A percentile compares a stretch with the other conserved stretches of the same genome.
These are phyloP conservation scores for Baryphthengus martii DNA, from an alignment of 2,113 vertebrate species.

Conservation along the genomic window DNA sequence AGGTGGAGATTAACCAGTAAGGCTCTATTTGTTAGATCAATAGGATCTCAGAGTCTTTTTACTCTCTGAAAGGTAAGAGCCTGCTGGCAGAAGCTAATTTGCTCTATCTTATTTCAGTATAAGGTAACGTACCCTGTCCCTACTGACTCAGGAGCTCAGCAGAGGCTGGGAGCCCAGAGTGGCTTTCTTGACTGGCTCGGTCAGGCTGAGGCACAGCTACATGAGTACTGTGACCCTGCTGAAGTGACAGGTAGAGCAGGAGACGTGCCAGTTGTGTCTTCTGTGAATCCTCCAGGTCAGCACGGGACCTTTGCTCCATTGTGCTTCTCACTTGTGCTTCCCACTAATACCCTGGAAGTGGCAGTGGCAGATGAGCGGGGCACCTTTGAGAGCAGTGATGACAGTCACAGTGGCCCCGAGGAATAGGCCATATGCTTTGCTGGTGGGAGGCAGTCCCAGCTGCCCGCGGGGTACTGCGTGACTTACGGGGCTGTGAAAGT, in stretches of 20 bases:
- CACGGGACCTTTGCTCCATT: not conserved
- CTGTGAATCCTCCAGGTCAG: not conserved
- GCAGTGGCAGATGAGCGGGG: not conserved
- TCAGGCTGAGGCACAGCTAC: not conserved
- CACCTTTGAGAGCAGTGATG: not conserved
- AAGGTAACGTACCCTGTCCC: not conserved
- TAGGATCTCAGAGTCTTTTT: not conserved
- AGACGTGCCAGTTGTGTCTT: rapidly evolving
- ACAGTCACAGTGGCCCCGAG: rapidly evolving
- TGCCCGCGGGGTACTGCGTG: not conserved
- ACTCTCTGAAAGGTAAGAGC: not conserved
- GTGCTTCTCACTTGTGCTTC: not conserved
- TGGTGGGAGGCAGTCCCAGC: not conserved
- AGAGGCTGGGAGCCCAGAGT: not conserved
- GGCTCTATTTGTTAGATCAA: not conserved
- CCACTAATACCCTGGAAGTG: not conserved
- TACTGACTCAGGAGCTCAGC: not conserved
- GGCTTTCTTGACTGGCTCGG: not conserved
- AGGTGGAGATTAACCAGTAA: not conserved
- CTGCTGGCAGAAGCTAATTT: not conserved
- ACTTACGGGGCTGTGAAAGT: rapidly evolving
- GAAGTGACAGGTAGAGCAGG: not conserved
- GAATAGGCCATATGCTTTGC: not conserved
- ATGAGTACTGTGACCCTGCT: not conserved
- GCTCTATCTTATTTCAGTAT: not conserved